A percentile compares a stretch with the other conserved stretches of the same genome.
Evolutionary conservation across 1,140 invertebrate genomes (phyloP).

Genomic region (Sipha flava): DNA sequence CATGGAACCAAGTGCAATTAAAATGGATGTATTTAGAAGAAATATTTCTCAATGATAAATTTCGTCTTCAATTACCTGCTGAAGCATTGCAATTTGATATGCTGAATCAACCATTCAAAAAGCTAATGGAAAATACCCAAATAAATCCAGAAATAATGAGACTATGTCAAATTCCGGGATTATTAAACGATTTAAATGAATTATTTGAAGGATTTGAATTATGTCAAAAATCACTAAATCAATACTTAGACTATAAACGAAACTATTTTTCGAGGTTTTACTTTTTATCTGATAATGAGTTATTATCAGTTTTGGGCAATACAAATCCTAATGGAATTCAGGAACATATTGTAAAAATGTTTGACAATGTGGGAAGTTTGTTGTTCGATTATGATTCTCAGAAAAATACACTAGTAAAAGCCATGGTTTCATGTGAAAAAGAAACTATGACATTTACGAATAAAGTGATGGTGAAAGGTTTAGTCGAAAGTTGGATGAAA

Average conservation of each 20-base stretch:
- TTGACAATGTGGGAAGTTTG: constrained; percentile 75
- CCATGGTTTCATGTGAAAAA: constrained; percentile 74
- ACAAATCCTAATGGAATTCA: constrained; percentile 70
- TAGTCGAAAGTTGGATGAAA: constrained; percentile 87
- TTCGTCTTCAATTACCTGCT: constrained; percentile 71
- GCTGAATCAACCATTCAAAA: constrained; percentile 69
- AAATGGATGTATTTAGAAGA: constrained; percentile 81
- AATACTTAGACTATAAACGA: constrained; percentile 79
- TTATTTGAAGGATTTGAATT: constrained; percentile 68
- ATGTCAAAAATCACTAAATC: constrained; percentile 83
- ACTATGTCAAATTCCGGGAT: constrained; percentile 58
- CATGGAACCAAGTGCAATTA: constrained; percentile 72
- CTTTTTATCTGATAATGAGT: constrained; percentile 87
- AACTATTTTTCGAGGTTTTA: constrained; percentile 81
- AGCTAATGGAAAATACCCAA: constrained; percentile 71
- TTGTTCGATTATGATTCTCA: constrained; percentile 53
- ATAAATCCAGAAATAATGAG: constrained; percentile 67
- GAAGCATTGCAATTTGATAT: constrained; percentile 83
- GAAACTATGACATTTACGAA: constrained; percentile 77
- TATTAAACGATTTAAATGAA: constrained; percentile 62
- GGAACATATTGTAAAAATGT: constrained; percentile 90
- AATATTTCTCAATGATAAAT: constrained; percentile 81
- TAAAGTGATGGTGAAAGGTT: constrained; percentile 50
- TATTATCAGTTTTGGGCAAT: constrained; percentile 80
- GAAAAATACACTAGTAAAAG: constrained; percentile 56